Percentiles rank a stretch among this genome's conserved stretches.
These are phyloP conservation scores for Garra rufa DNA, from an alignment of 2,113 vertebrate species.

Conservation along the genomic window DNA sequence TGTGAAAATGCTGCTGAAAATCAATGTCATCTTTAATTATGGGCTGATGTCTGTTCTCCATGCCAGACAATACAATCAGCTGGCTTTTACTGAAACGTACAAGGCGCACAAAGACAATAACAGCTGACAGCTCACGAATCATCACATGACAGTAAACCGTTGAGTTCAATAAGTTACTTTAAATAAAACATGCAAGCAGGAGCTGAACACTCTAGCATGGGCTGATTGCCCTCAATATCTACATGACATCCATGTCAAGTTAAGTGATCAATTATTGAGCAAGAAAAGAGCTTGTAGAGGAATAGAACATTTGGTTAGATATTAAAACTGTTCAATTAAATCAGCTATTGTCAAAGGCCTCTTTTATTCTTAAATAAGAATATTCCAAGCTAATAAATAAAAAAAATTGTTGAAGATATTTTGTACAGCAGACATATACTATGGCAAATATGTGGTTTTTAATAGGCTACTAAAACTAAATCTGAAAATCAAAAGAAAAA, in stretches of 20 bases:
- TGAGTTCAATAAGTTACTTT: constrained; percentile 24
- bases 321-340: neutral
- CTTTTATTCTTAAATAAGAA: neutral
- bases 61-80: constrained; percentile 8
- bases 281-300: neutral
- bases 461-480: neutral
- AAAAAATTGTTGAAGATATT: neutral
- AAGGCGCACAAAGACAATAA: neutral
- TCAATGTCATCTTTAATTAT: constrained; percentile 29
- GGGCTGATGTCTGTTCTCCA: neutral
- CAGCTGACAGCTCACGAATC: constrained; percentile 24
- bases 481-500: neutral
- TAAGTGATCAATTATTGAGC: constrained; percentile 2
- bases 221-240: constrained; percentile 4
- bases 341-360: neutral
- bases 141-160: constrained; percentile 22
- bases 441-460: neutral
- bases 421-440: too few species aligned
- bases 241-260: neutral
- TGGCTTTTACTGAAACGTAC: constrained; percentile 10
- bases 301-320: neutral
- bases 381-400: neutral
- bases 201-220: constrained; percentile 1
- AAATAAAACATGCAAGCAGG: constrained; percentile 2
- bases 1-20: neutral